phyloP scores from a whole-genome alignment of 2,888 invertebrate species.

The Tupiocoris notatus region DNA sequence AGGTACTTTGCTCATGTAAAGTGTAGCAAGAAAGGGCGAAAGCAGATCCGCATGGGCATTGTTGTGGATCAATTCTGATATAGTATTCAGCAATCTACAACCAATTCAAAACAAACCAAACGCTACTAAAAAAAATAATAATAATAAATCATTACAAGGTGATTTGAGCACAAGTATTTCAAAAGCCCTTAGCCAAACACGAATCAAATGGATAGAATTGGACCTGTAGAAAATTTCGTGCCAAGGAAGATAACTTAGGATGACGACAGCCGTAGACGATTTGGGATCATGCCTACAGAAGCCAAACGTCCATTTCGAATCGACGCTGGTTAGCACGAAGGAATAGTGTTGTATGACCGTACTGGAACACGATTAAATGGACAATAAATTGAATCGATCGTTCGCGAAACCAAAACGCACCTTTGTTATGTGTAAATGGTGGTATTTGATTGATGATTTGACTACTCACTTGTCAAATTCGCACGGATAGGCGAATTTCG shows the following conservation, averaged over 20 bases:
- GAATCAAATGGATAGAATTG: slow-evolving; percentile 52
- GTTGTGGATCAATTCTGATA: slow-evolving; percentile 72
- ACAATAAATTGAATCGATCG: slow-evolving; percentile 51
- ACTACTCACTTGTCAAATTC: slow-evolving; percentile 70
- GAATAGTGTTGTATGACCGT: slow-evolving; percentile 89
- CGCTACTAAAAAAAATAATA: not conserved
- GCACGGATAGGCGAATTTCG: slow-evolving; percentile 89
- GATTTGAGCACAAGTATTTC: too few relatives aligned
- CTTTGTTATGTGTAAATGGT: not conserved
- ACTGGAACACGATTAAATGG: slow-evolving; percentile 59
- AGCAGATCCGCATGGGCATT: slow-evolving; percentile 59
- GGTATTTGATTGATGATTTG: too few relatives aligned
- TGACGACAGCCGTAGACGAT: slow-evolving; percentile 77
- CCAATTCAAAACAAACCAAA: slow-evolving; percentile 36
- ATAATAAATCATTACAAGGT: too few relatives aligned
- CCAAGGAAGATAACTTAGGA: slow-evolving; percentile 91
- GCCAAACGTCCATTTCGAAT: slow-evolving; percentile 96
- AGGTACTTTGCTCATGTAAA: slow-evolving; percentile 68
- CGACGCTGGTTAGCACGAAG: slow-evolving; percentile 91
- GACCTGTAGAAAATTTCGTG: slow-evolving; percentile 93
- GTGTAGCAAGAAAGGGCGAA: slow-evolving; percentile 64
- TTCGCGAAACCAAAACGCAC: not conserved
- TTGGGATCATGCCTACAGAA: slow-evolving; percentile 94
- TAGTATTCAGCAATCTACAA: slow-evolving; percentile 74
- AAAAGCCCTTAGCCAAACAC: too few relatives aligned